Percentiles rank a stretch among this genome's conserved stretches.
Evolutionary conservation across 2,113 vertebrate genomes (phyloP).

Genomic region (Stictonetta naevosa): DNA sequence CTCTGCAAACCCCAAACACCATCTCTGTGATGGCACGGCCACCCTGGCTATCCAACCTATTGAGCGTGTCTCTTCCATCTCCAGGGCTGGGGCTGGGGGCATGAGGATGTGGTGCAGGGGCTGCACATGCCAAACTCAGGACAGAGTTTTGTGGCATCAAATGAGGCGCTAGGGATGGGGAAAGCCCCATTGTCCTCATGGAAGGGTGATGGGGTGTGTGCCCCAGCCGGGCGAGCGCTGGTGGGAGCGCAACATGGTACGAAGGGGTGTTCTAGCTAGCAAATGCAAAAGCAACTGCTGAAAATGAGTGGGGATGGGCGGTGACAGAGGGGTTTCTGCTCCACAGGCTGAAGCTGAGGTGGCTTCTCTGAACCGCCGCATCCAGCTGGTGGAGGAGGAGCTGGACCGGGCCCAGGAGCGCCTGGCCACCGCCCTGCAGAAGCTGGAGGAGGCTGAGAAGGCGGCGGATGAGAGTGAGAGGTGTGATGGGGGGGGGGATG

Average conservation of each 20-base stretch:
- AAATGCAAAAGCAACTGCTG: not conserved
- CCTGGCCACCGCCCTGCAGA: conserved; percentile 94
- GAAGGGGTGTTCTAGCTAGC: not conserved
- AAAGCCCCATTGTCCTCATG: not conserved
- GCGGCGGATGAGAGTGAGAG: conserved; percentile 97
- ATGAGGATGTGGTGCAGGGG: not conserved
- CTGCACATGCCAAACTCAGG: not conserved
- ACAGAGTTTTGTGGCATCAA: not conserved
- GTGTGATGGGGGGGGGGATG: conserved; percentile 57
- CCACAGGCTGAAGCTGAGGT: conserved; percentile 94
- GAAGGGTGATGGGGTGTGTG: not conserved
- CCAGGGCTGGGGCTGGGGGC: not conserved
- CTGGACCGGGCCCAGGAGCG: conserved; percentile 96
- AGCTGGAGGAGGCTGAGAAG: conserved; percentile 97
- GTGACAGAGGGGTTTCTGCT: not conserved
- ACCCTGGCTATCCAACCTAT: not conserved
- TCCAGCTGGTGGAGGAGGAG: conserved; percentile 98
- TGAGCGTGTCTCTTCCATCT: not conserved
- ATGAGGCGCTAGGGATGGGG: not conserved
- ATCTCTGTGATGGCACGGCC: not conserved
- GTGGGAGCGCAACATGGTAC: not conserved
- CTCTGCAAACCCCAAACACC: conserved; percentile 36
- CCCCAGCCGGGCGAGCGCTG: not conserved
- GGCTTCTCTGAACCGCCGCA: conserved; percentile 94
- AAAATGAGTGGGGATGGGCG: not conserved